Evolutionary conservation across 1,140 invertebrate genomes (phyloP).

Genomic region (Oryctes rhinoceros): DNA sequence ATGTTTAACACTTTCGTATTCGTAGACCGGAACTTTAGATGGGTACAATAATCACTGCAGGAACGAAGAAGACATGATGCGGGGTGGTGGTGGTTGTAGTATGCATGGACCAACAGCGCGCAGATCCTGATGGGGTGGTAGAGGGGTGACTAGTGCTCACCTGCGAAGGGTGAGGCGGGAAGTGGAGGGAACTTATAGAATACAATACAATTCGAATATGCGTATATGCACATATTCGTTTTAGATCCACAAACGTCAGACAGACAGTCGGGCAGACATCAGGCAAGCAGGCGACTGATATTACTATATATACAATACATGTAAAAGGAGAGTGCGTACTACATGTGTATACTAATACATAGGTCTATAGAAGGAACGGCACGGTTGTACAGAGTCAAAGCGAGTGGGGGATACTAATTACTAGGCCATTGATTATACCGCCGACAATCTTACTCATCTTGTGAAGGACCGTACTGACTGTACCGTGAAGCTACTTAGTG

Average conservation of each 20-base stretch:
- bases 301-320: conserved; percentile 12
- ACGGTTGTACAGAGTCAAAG: conserved; percentile 36
- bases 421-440: conserved; percentile 38
- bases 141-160: conserved; percentile 30
- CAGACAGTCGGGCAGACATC: conserved; percentile 10
- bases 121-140: conserved; percentile 35
- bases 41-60: conserved; percentile 17
- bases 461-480: conserved; percentile 38
- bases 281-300: background rate
- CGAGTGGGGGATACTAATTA: conserved; percentile 40
- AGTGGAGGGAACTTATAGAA: conserved; percentile 9
- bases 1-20: no score
- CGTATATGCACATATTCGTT: background rate
- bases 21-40: conserved; percentile 32
- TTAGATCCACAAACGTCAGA: background rate
- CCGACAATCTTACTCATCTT: conserved; percentile 38
- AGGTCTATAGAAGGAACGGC: conserved; percentile 21
- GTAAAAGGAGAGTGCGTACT: background rate
- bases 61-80: conserved; percentile 29
- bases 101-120: conserved; percentile 24
- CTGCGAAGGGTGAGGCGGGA: conserved; percentile 16
- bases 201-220: conserved; percentile 24
- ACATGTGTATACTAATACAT: conserved; percentile 10
- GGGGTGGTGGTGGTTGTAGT: conserved; percentile 11
- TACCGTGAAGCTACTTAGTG: conserved; percentile 36